phyloP scores from a whole-genome alignment of 2,113 vertebrate species.

The Pteronura brasiliensis region DNA sequence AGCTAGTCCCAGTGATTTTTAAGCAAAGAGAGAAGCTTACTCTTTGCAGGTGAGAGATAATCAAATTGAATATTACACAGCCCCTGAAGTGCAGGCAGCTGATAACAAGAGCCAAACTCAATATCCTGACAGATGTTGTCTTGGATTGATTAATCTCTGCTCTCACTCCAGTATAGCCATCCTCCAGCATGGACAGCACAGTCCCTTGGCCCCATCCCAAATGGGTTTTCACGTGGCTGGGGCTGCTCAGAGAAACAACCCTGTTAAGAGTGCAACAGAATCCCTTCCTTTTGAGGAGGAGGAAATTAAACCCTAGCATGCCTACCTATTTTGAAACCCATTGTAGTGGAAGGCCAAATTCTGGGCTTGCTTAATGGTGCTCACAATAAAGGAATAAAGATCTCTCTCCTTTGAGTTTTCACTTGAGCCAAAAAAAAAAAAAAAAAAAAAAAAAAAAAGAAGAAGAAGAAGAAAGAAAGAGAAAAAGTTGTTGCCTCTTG shows the following conservation, averaged over 20 bases:
- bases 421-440: not conserved
- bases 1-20: slow-evolving; percentile 81
- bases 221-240: slow-evolving; percentile 61
- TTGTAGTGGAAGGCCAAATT: slow-evolving; percentile 23
- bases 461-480: not conserved
- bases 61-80: slow-evolving; percentile 87
- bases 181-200: slow-evolving; percentile 62
- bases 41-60: slow-evolving; percentile 82
- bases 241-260: slow-evolving; percentile 58
- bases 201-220: slow-evolving; percentile 70
- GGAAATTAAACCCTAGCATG: slow-evolving; percentile 35
- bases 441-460: not conserved
- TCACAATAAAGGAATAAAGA: not conserved
- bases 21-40: slow-evolving; percentile 82
- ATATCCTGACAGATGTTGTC: slow-evolving; percentile 85
- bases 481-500: not conserved
- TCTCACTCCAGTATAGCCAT: slow-evolving; percentile 70
- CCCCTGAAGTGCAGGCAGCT: slow-evolving; percentile 81
- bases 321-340: slow-evolving; percentile 30
- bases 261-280: slow-evolving; percentile 15
- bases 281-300: slow-evolving; percentile 51
- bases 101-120: slow-evolving; percentile 82
- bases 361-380: slow-evolving; percentile 44
- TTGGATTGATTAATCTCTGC: slow-evolving; percentile 83
- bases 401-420: slow-evolving; percentile 30